Conservation (phyloP, 23 tunicate species). For the Ascidia mentula region DNA sequence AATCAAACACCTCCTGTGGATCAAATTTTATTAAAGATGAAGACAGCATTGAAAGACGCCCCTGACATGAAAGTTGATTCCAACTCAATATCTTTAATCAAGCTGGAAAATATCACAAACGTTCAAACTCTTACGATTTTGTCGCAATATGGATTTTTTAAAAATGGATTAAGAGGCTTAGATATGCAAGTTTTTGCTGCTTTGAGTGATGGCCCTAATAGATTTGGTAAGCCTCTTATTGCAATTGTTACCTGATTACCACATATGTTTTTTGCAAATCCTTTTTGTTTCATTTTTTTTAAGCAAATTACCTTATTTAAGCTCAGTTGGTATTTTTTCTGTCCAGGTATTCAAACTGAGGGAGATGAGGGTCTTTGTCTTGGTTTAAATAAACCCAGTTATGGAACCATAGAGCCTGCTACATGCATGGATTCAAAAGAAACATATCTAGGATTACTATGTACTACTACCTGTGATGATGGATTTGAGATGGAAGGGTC, state of each 20-base stretch:
- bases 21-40: constrained; percentile 15
- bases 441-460: constrained; percentile 34
- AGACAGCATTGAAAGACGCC: constrained; percentile 1
- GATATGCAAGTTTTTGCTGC: constrained; percentile 29
- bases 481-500: constrained; percentile 34
- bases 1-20: constrained; percentile 18
- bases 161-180: constrained; percentile 21
- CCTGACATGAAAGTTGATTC: constrained; percentile 37
- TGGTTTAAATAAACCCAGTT: constrained; percentile 3
- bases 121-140: constrained; percentile 27
- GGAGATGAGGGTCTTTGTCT: constrained; percentile 49
- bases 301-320: no score
- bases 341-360: constrained; percentile 42
- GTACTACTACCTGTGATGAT: constrained; percentile 18
- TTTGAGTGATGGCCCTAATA: constrained; percentile 30
- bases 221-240: constrained; percentile 15
- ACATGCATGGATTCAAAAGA: constrained; percentile 33
- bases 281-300: not conserved
- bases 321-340: no score
- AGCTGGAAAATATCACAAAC: constrained; percentile 31
- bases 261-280: not conserved
- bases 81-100: constrained; percentile 8
- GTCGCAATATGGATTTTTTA: constrained; percentile 61
- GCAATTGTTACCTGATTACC: no score
- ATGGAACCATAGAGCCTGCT: constrained; percentile 22